Conservation (phyloP, 2,113 vertebrate species). For the Paracanthobrama guichenoti region DNA sequence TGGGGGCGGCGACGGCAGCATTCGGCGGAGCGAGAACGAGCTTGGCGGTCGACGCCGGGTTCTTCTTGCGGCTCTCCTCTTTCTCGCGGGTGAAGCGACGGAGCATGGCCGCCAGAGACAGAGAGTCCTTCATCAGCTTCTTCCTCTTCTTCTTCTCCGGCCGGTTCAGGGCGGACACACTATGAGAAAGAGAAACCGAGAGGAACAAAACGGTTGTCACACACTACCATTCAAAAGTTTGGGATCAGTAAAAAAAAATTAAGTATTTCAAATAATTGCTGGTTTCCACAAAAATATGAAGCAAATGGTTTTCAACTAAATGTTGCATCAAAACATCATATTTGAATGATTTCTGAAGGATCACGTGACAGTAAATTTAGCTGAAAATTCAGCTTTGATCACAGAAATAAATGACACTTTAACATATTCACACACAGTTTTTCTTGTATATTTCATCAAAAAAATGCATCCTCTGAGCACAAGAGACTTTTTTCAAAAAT, state of each 20-base stretch:
- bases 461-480: too few species aligned
- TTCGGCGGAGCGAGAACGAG: conserved; percentile 50
- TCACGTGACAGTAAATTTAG: too few species aligned
- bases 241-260: not conserved
- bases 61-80: conserved; percentile 88
- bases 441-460: not conserved
- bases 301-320: too few species aligned
- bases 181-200: conserved; percentile 55
- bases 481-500: too few species aligned
- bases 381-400: too few species aligned
- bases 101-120: conserved; percentile 93
- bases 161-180: conserved; percentile 88
- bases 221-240: not conserved
- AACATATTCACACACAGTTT: not conserved
- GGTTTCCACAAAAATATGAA: not conserved
- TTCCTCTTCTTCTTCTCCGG: conserved; percentile 97
- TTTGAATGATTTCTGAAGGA: too few species aligned
- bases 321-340: too few species aligned
- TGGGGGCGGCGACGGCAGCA: conserved; percentile 69
- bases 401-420: too few species aligned
- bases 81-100: conserved; percentile 95
- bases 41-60: conserved; percentile 56
- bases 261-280: too few species aligned
- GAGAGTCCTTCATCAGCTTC: conserved; percentile 92
- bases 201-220: not conserved